Evolutionary conservation across 2,797 vertebrate species (phyloP), one percentile per base, ranked within the genome.

Genomic region (Falco cherrug): DNA sequence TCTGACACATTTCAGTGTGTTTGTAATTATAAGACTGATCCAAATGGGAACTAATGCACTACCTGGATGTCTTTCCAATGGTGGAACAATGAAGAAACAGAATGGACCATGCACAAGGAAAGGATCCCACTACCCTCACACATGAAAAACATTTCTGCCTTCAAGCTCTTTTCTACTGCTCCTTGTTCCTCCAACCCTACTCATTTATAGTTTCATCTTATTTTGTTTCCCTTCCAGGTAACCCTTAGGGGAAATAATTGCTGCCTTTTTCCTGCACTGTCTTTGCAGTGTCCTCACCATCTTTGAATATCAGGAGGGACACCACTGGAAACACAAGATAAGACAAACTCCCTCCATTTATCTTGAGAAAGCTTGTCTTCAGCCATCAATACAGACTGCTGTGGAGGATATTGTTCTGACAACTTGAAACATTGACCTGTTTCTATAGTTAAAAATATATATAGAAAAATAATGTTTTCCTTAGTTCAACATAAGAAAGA

Each of bases 231-330:
- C 91, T 92, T 53, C 50, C 65, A 91, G 89, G 73, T 64, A 71
- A 77, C 53, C 92, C 87, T 90, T 84, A 70, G 91, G 80, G 90
- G 80, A 82, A 96, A 86, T 54, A 84, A 84, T 19, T 67, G 26
- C 59, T 88, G 65, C 35, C 11, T 78, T 88, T 68, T 43, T 25
- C 16, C 7, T 57, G 11, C 0, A 0, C 6, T 67, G 13, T 76
- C 67, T 79, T 78, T 60, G 17, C 41, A 65, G 26, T 8, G 54
- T 57, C 41, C 47, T 74, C 41, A 16, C 37, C 1, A 2, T 50
- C 68, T 92, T 78, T 78, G 71, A 89, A 12, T 87, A 54, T 22
- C 21, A 61, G 75, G 71, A 64, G 37, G 60, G 75, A n/a, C 13
- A 33, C 41, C 70, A 26, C 14, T 54, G 64, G 75, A 85, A 93